Conservation (phyloP, 2,888 invertebrate species). For the Pollenia angustigena region DNA sequence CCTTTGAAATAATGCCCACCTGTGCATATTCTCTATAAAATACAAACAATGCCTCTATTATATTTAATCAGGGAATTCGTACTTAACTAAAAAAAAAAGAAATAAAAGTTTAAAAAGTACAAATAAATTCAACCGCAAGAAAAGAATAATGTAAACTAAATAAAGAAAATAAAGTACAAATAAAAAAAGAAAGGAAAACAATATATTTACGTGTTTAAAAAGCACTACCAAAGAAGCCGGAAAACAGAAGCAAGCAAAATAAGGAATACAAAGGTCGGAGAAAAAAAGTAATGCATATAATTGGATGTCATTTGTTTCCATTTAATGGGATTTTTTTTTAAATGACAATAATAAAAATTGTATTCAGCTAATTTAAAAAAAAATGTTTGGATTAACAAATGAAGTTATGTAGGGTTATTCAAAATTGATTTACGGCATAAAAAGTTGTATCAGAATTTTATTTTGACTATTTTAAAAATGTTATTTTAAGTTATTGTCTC, state of each 20-base stretch:
- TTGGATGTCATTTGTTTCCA: slow-evolving; percentile 37
- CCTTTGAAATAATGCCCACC: not conserved
- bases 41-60: not conserved
- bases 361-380: slow-evolving; percentile 20
- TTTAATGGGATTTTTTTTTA: slow-evolving; percentile 35
- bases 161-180: not conserved
- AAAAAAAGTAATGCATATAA: slow-evolving; percentile 36
- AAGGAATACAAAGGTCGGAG: slow-evolving; percentile 38
- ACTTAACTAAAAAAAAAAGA: slow-evolving; percentile 23
- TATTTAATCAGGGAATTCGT: not conserved
- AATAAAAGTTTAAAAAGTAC: slow-evolving; percentile 8
- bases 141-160: slow-evolving; percentile 22
- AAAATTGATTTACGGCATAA: not conserved
- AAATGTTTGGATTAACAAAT: not conserved
- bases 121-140: slow-evolving; percentile 26
- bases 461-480: not conserved
- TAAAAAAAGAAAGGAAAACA: slow-evolving; percentile 15
- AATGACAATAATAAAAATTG: slow-evolving; percentile 9
- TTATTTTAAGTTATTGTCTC: not conserved
- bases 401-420: not conserved
- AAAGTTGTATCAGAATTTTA: no score
- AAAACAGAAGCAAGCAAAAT: slow-evolving; percentile 34
- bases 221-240: slow-evolving; percentile 45
- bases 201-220: slow-evolving; percentile 47
- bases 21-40: not conserved